Evolutionary conservation across 2,113 vertebrate species (phyloP).

Genomic region (Merops nubicus): DNA sequence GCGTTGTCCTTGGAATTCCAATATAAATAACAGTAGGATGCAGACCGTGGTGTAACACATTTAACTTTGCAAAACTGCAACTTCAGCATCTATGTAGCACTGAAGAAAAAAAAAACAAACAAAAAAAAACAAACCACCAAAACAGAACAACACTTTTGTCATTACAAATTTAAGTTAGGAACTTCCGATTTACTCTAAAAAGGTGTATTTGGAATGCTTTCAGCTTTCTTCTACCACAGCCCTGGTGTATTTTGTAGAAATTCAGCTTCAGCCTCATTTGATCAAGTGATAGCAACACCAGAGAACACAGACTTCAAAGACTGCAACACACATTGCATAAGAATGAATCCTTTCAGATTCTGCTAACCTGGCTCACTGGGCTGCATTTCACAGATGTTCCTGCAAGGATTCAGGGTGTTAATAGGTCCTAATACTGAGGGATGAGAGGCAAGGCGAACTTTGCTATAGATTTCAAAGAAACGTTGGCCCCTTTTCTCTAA

Average conservation of each 20-base stretch:
- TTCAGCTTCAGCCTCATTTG: background rate
- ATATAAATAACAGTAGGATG: background rate
- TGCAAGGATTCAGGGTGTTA: background rate
- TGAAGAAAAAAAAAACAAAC: background rate
- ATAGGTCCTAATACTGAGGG: fast-evolving
- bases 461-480: background rate
- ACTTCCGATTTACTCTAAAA: background rate
- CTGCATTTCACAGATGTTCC: background rate
- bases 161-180: background rate
- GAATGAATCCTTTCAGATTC: background rate
- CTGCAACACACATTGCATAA: background rate
- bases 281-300: background rate
- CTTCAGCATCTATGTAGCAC: background rate
- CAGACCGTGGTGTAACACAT: background rate
- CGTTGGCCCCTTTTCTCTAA: background rate
- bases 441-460: background rate
- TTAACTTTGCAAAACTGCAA: background rate
- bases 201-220: background rate
- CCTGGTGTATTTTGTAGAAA: background rate
- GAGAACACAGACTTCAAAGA: background rate
- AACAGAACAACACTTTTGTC: background rate
- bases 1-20: background rate
- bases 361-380: background rate
- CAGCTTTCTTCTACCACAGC: background rate
- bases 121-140: background rate